These are phyloP conservation scores for Toxotes jaculatrix DNA, from an alignment of 2,113 vertebrate genomes.

Conservation along the genomic window DNA sequence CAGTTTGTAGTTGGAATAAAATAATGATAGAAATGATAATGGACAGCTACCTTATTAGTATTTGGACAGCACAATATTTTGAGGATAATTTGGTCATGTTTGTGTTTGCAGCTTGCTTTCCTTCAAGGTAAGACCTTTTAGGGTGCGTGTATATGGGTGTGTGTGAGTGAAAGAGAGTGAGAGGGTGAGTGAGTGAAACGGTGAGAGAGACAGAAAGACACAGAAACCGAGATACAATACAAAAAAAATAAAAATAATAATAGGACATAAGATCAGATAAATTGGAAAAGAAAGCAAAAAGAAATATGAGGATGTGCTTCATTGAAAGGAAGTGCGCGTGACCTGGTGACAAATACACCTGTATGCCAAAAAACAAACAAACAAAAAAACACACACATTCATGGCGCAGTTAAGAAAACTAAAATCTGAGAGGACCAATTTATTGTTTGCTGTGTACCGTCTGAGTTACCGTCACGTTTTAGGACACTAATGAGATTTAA, in stretches of 20 bases:
- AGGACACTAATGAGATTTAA: background rate
- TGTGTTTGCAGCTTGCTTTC: conserved; percentile 15
- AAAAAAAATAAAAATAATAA: background rate
- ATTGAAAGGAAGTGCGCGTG: background rate
- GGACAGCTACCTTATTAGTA: background rate
- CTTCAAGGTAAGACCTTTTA: background rate
- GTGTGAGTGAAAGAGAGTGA: background rate
- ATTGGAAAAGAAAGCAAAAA: background rate
- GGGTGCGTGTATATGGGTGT: background rate
- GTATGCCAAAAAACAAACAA: background rate
- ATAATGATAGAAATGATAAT: background rate
- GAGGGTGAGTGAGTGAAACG: background rate
- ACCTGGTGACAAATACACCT: conserved; percentile 26
- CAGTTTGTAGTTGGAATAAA: background rate
- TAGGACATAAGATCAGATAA: background rate
- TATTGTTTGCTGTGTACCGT: background rate
- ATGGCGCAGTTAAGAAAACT: background rate
- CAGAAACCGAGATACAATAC: background rate
- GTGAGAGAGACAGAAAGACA: background rate
- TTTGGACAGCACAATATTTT: background rate
- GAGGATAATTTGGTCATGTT: background rate
- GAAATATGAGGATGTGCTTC: background rate
- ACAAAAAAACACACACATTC: too few relatives aligned
- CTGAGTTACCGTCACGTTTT: background rate
- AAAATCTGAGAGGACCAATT: background rate